Conservation (phyloP, 2,888 invertebrate genomes). For the Panorpa germanica region DNA sequence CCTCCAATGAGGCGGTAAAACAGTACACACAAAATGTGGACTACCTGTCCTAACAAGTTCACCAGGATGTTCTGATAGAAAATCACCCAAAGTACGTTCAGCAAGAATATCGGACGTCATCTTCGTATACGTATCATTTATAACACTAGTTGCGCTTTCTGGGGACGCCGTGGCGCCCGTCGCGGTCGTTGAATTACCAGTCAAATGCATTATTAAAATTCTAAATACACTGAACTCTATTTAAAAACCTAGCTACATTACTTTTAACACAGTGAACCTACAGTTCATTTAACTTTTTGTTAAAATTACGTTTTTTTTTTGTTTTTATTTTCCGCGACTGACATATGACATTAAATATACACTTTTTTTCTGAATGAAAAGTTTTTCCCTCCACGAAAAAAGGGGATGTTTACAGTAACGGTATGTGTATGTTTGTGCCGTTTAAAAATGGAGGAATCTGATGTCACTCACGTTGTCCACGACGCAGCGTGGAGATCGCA, state of each 20-base stretch:
- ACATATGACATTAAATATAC: too few species aligned
- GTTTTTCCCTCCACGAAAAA: too few species aligned
- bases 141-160: conserved; percentile 40
- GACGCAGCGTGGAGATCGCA: too few species aligned
- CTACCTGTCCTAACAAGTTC: conserved; percentile 83
- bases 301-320: too few species aligned
- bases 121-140: conserved; percentile 71
- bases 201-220: conserved; percentile 22
- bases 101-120: conserved; percentile 82
- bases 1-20: conserved; percentile 90
- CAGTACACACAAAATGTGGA: conserved; percentile 90
- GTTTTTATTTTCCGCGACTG: too few species aligned
- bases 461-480: too few species aligned
- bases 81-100: conserved; percentile 70
- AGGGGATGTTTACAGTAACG: too few species aligned
- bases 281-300: too few species aligned
- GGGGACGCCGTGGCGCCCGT: conserved; percentile 17
- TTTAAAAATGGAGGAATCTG: too few species aligned
- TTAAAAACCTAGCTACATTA: not conserved
- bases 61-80: conserved; percentile 77
- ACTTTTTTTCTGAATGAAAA: too few species aligned
- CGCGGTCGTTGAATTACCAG: conserved; percentile 28
- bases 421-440: too few species aligned
- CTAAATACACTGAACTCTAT: not conserved
- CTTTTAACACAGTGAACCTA: too few species aligned